Conservation (phyloP, 2,888 invertebrate genomes). For the Limnephilus lunatus region DNA sequence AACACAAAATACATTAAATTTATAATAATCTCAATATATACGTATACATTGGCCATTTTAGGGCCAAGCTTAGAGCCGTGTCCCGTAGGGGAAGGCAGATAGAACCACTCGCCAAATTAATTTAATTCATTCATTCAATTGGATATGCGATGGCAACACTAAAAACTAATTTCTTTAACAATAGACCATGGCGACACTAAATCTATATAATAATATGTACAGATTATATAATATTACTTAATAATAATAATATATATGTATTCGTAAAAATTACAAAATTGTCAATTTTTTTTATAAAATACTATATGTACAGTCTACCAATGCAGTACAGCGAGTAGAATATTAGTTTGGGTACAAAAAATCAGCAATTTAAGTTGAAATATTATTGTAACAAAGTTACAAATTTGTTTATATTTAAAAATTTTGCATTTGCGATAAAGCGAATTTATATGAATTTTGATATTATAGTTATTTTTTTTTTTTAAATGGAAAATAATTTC, state of each 20-base stretch:
- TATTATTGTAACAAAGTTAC: not conserved
- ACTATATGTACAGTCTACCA: not conserved
- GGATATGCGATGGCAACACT: not conserved
- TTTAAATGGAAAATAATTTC: no score
- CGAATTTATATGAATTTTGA: no score
- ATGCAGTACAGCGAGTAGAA: not conserved
- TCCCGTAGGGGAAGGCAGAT: no score
- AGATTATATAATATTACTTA: not conserved
- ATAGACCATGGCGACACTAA: not conserved
- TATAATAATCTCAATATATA: not conserved
- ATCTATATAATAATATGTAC: not conserved
- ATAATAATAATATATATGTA: not conserved
- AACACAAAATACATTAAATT: constrained; percentile 2
- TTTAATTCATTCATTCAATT: not conserved
- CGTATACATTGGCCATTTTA: not conserved
- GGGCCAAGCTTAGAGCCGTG: not conserved
- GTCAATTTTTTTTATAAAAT: not conserved
- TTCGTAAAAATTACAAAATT: not conserved
- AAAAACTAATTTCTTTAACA: not conserved
- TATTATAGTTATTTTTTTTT: no score
- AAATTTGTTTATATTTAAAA: no score
- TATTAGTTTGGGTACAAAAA: not conserved
- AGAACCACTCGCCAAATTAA: not conserved
- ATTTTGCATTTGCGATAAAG: no score
- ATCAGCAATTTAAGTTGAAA: not conserved